Evolutionary conservation across 2,888 invertebrate genomes (phyloP), one percentile per base, ranked within the genome.

Genomic region (Sphaerophoria taeniata): DNA sequence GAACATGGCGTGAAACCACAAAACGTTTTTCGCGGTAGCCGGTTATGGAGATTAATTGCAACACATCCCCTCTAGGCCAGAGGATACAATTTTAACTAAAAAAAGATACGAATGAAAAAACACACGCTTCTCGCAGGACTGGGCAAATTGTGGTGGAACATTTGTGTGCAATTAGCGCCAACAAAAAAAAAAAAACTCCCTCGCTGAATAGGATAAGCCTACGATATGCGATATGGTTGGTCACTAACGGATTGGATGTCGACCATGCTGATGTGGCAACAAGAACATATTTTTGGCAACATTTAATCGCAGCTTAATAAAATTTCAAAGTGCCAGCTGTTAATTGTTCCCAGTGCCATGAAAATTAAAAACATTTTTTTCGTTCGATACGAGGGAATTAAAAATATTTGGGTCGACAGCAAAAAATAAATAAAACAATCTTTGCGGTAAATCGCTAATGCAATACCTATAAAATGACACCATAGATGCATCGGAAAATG

Each of bases 21-120:
- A 85, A 85, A 85, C 76, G 85, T 85, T 85, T 85, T 85, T 85
- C 81, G 85, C 77, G 85, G 85, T 81, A 74, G 72, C 85, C 85
- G 70, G 81, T 85, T 85, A 85, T 85, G 85, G 85, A 85, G 85
- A 85, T 85, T 85, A 85, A 85, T 85, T 85, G 85, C 81, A 55
- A 55, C 79, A 24, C 24, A 24, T 24, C 34, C 79, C 74, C 65
- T 24, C 69, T 31, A 33, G 45, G 39, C 51, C 36, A 24, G 24
- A 49, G 31, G 43, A 16, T 24, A 58, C 53, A 60, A 61, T 76
- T 12, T 14, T 14, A 71, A 71, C 49, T 24, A 24, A 24, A 24
- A 61, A 75, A 58, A 71, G 6, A 24, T 7, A 76, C 58, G 1
- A 65, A 43, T 0, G 33, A 70, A 33, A 63, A 47, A 34, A 69